Evolutionary conservation across 2,113 vertebrate genomes (phyloP).

Genomic region (Corydoras sp.): DNA sequence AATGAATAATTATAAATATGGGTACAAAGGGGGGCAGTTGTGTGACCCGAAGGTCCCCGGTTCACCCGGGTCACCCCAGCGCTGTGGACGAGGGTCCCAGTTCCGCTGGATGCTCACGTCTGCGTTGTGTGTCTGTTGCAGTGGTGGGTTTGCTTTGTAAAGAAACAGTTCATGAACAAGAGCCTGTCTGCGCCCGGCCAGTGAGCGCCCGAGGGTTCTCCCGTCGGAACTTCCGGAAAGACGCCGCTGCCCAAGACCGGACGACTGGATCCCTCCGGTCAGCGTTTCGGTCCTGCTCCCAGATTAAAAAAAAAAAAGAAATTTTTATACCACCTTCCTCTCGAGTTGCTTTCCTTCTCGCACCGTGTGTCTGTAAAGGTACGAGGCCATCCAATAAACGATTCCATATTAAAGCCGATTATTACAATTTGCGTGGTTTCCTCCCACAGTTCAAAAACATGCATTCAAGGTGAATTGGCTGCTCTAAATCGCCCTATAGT

Average conservation of each 20-base stretch:
- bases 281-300: constrained; percentile 18
- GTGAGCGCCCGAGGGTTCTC: constrained; percentile 53
- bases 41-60: too few relatives aligned
- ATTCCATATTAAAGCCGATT: constrained; percentile 1
- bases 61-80: too few relatives aligned
- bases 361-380: neutral
- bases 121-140: constrained; percentile 48
- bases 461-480: too few relatives aligned
- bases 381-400: constrained; percentile 39
- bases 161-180: constrained; percentile 99
- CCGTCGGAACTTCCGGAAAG: constrained; percentile 34
- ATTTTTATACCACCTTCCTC: constrained; percentile 58
- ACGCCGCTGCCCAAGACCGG: constrained; percentile 25
- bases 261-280: constrained; percentile 20
- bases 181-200: constrained; percentile 94
- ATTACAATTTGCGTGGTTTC: neutral
- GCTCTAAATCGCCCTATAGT: too few relatives aligned
- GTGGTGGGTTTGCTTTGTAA: constrained; percentile 99
- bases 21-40: too few relatives aligned
- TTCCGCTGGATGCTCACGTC: neutral
- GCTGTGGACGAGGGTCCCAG: too few relatives aligned
- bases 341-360: constrained; percentile 24
- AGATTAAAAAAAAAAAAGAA: constrained; percentile 28
- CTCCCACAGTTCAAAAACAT: too few relatives aligned
- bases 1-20: too few relatives aligned